These are phyloP conservation scores for Drosophila yakuba DNA, from an alignment of 1,140 invertebrate genomes.

Conservation along the genomic window DNA sequence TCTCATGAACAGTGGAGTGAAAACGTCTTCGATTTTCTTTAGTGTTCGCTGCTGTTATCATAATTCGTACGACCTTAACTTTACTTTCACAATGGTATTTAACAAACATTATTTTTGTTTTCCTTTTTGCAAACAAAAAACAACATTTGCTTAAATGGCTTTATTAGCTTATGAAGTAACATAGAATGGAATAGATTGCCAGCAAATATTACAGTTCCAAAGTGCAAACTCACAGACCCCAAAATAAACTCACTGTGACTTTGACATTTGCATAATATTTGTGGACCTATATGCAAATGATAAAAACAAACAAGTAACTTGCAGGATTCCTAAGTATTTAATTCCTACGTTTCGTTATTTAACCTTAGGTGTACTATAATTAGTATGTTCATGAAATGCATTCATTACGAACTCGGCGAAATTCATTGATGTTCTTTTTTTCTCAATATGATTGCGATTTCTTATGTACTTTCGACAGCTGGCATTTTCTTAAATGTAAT, in stretches of 20 bases:
- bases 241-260: conserved; percentile 68
- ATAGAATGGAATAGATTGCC: conserved; percentile 9
- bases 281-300: conserved; percentile 16
- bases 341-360: conserved; percentile 20
- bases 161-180: conserved; percentile 16
- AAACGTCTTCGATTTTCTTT: conserved; percentile 37
- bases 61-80: conserved; percentile 46
- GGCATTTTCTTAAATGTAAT: conserved; percentile 41
- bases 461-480: conserved; percentile 50
- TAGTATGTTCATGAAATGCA: conserved; percentile 45
- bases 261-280: conserved; percentile 61
- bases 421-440: conserved; percentile 20
- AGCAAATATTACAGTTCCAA: conserved; percentile 53
- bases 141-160: conserved; percentile 1
- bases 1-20: conserved; percentile 70
- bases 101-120: conserved; percentile 25
- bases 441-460: conserved; percentile 31
- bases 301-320: conserved; percentile 4
- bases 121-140: conserved; percentile 14
- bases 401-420: conserved; percentile 40
- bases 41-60: conserved; percentile 31
- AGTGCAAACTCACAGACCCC: conserved; percentile 68
- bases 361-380: conserved; percentile 38
- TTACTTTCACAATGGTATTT: conserved; percentile 38
- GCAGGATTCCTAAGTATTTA: conserved; percentile 15